Percentiles rank a stretch among this genome's conserved stretches.
Evolutionary conservation across 1,140 invertebrate species (phyloP).

Genomic region (Philopotamus ludificatus): DNA sequence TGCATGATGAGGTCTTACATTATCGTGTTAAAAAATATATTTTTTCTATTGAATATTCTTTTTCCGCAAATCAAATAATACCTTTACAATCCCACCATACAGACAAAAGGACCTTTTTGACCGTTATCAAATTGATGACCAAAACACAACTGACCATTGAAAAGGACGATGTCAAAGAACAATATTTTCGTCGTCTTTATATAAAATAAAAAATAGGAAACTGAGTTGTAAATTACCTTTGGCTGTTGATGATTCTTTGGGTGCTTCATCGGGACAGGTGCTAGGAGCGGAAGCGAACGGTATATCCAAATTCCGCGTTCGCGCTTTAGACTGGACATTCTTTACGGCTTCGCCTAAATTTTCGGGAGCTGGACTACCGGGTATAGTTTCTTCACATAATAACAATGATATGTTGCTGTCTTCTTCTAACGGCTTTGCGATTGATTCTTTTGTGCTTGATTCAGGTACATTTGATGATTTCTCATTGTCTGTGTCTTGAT

Average conservation of each 20-base stretch:
- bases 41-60: no score
- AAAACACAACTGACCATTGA: no score
- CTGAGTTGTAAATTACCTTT: constrained; percentile 30
- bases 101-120: no score
- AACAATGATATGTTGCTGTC: constrained; percentile 63
- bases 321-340: constrained; percentile 49
- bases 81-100: no score
- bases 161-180: no score
- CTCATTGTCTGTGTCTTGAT: constrained; percentile 41
- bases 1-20: no score
- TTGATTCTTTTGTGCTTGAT: constrained; percentile 9
- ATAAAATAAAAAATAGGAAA: no score
- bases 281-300: constrained; percentile 65
- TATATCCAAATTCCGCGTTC: constrained; percentile 57
- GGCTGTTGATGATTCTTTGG: constrained; percentile 32
- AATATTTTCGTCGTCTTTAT: no score
- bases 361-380: constrained; percentile 76
- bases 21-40: no score
- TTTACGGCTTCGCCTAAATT: constrained; percentile 48
- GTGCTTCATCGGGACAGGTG: constrained; percentile 48
- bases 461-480: constrained; percentile 21
- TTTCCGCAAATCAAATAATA: no score
- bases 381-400: constrained; percentile 86
- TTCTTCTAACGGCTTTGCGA: constrained; percentile 44
- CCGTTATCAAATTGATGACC: no score